Evolutionary conservation across 2,113 vertebrate genomes (phyloP).

Genomic region (Zootoca vivipara): DNA sequence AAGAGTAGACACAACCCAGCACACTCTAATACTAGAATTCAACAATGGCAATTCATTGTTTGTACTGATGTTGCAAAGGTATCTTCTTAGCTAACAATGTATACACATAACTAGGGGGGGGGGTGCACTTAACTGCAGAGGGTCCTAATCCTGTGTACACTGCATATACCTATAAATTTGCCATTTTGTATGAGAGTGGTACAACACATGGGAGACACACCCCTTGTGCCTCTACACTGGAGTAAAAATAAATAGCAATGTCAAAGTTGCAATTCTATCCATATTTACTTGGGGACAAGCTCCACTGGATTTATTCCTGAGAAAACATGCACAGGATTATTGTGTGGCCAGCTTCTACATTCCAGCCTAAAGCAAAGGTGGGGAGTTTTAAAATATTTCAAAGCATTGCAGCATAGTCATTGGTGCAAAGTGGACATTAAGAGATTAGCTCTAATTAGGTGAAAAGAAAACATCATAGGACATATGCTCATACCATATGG

Average conservation of each 20-base stretch:
- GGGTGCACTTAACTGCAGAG: too few relatives aligned
- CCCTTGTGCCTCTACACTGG: not conserved
- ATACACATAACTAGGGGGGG: too few relatives aligned
- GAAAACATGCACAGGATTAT: not conserved
- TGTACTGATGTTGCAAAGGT: too few relatives aligned
- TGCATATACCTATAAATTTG: too few relatives aligned
- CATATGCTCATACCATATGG: not conserved
- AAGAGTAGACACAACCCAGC: too few relatives aligned
- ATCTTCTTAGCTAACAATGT: too few relatives aligned
- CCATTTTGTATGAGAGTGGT: not conserved
- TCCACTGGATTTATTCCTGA: not conserved
- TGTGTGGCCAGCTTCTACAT: not conserved
- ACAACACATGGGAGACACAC: too few relatives aligned
- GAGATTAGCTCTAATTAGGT: not conserved
- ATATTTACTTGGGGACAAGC: not conserved
- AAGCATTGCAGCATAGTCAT: not conserved
- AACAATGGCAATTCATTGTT: too few relatives aligned
- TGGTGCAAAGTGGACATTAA: not conserved
- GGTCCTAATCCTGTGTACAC: too few relatives aligned
- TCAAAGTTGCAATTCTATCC: not conserved
- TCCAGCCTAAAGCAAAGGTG: not conserved
- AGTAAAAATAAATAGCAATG: not conserved
- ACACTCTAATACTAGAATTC: too few relatives aligned
- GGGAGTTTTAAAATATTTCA: conserved; percentile 7
- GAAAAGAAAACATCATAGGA: not conserved